Percentiles rank a stretch among this genome's conserved stretches.
These are phyloP conservation scores for Sternarchorhynchus goeldii DNA, from an alignment of 2,797 vertebrate species.

Conservation along the genomic window DNA sequence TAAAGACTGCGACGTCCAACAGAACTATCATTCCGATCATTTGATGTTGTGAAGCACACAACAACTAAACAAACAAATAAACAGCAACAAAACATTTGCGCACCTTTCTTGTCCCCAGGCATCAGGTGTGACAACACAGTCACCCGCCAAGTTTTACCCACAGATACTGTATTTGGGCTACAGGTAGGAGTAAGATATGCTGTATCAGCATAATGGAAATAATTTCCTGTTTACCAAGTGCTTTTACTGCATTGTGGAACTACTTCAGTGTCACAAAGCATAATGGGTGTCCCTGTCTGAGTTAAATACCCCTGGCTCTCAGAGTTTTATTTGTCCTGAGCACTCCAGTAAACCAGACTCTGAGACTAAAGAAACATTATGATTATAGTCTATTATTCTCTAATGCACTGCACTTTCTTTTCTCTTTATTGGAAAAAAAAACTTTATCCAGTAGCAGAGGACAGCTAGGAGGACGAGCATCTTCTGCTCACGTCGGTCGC, in stretches of 20 bases:
- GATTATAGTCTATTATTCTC: slow-evolving; percentile 4
- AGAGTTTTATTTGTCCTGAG: slow-evolving; percentile 6
- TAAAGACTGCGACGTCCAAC: too few relatives aligned
- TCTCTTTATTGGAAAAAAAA: not conserved
- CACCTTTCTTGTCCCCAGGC: too few relatives aligned
- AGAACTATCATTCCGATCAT: too few relatives aligned
- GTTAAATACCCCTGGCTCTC: not conserved
- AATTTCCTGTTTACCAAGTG: not conserved
- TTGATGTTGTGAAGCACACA: not conserved
- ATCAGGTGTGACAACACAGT: too few relatives aligned
- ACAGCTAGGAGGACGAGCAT: not conserved
- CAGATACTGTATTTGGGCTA: too few relatives aligned
- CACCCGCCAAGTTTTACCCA: too few relatives aligned
- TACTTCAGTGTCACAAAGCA: not conserved
- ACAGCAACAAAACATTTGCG: not conserved
- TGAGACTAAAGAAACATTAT: slow-evolving; percentile 4
- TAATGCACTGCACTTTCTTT: slow-evolving; percentile 7
- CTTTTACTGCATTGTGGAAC: not conserved
- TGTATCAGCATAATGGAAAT: not conserved
- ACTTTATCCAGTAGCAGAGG: not conserved
- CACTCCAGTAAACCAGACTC: slow-evolving; percentile 2
- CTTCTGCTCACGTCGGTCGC: not conserved
- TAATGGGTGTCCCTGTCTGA: not conserved
- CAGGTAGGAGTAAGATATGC: too few relatives aligned
- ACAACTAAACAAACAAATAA: not conserved